Percentiles rank a stretch among this genome's conserved stretches.
These are phyloP conservation scores for Hydrozoanthus gracilis DNA, from an alignment of 92 coral and sea anemone genomes.

Conservation along the genomic window DNA sequence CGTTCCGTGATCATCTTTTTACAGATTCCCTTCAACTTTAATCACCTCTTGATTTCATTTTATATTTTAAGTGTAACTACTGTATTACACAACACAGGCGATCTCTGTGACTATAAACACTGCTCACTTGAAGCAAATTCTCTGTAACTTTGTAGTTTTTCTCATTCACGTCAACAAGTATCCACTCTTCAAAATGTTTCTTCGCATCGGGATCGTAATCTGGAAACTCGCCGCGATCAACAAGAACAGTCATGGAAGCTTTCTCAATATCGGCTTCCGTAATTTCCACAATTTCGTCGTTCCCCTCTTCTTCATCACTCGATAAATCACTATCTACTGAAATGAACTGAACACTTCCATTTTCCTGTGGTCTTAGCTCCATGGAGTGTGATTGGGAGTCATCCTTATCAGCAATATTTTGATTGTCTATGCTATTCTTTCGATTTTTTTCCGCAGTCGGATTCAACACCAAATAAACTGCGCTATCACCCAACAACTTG, in stretches of 20 bases:
- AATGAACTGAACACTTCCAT: conserved; percentile 34
- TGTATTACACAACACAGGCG: conserved; percentile 72
- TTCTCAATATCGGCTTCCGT: conserved; percentile 37
- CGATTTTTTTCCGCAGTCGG: not conserved
- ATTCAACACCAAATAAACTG: not conserved
- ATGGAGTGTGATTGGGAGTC: not conserved
- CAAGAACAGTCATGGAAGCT: conserved; percentile 47
- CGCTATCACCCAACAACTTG: not conserved
- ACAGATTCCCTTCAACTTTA: not conserved
- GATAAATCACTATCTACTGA: conserved; percentile 31
- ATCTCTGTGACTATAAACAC: conserved; percentile 68
- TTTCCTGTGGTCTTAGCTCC: conserved; percentile 42
- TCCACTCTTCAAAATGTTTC: conserved; percentile 86
- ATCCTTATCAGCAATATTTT: not conserved
- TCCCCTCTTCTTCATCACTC: conserved; percentile 22
- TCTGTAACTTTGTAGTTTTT: conserved; percentile 70
- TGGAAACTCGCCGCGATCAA: conserved; percentile 37
- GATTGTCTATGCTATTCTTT: not conserved
- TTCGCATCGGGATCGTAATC: conserved; percentile 31
- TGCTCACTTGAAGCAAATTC: conserved; percentile 76
- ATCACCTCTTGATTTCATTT: not conserved
- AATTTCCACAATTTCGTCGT: conserved; percentile 28
- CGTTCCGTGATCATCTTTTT: not conserved
- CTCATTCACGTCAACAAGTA: conserved; percentile 76
- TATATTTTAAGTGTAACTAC: conserved; percentile 32